These are phyloP conservation scores for Halichoerus grypus DNA, from an alignment of 2,113 vertebrate species.

Conservation along the genomic window DNA sequence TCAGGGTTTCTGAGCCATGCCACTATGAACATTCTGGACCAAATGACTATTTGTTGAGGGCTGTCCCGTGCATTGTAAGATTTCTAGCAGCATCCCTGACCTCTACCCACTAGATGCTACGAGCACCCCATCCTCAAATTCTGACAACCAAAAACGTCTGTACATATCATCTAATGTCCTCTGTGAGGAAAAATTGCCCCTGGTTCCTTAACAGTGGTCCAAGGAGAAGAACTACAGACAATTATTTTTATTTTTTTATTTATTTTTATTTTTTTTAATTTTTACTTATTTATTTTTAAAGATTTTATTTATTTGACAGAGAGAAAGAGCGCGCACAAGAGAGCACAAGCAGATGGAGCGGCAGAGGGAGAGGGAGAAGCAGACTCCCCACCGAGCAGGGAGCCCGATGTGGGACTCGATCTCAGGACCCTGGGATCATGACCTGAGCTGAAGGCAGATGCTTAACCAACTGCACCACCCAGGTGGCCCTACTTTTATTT, in stretches of 20 bases:
- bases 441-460: not conserved
- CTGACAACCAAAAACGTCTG: not conserved
- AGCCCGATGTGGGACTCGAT: not conserved
- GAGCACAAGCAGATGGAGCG: not conserved
- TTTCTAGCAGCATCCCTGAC: not conserved
- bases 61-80: accelerated
- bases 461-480: no score
- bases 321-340: not conserved
- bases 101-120: no score
- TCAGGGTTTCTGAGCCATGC: not conserved
- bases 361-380: no score
- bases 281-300: not conserved
- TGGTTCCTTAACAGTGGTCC: not conserved
- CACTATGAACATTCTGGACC: not conserved
- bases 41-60: not conserved
- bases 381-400: no score
- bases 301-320: not conserved
- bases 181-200: not conserved
- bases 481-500: not conserved
- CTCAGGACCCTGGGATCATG: not conserved
- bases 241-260: not conserved
- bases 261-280: not conserved
- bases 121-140: not conserved
- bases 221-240: not conserved
- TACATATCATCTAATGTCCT: not conserved